Base-by-base conservation (phyloP, 2,888 invertebrate genomes). In the Embidobia sp. region DNA sequence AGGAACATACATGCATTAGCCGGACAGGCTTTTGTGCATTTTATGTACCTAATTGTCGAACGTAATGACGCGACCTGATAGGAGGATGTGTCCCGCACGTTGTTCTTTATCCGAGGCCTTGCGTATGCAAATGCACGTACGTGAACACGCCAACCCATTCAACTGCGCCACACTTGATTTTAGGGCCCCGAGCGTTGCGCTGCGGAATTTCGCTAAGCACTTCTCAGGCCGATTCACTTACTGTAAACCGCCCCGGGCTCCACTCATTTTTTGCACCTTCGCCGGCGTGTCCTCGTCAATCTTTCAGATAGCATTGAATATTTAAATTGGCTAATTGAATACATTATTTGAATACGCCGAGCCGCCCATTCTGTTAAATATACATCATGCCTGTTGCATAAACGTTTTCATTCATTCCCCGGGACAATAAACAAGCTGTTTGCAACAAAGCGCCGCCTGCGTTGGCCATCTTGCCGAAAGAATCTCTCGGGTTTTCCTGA, bases 251-350 rank as follows among this genome's bases (percentile, higher is more conserved):
- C 70, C 46, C 48, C 15, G 16, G 63, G 75, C 7, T 7, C 53
- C 37, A n/a, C 29, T 49, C 69, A 44, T 78, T 80, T 76, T 79
- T 77, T 69, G 22, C 22, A 3, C 53, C 66, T 22, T 19, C 46
- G 70, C 16, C 42, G 42, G 27, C 57, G 48, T 61, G 64, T 70
- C 55, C 44, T 59, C 73, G 64, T 66, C 73, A 73, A 55, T 64
- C 64, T 73, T 37, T 46, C 48, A 29, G 29, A 51, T 37, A 37
- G 55, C 31, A 72, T 72, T 72, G 63, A 61, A 72, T 73, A 73
- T 73, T 63, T 64, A 73, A 64, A 73, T 73, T 73, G 73, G 42
- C 27, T 64, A 73, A 73, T 64, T 64, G 73, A 73, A 73, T 73
- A 64, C 57, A 64, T 73, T 73, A 73, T 63, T 64, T 49, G 64